Conservation (phyloP, 2,797 vertebrate genomes). For the Micromesistius poutassou region DNA sequence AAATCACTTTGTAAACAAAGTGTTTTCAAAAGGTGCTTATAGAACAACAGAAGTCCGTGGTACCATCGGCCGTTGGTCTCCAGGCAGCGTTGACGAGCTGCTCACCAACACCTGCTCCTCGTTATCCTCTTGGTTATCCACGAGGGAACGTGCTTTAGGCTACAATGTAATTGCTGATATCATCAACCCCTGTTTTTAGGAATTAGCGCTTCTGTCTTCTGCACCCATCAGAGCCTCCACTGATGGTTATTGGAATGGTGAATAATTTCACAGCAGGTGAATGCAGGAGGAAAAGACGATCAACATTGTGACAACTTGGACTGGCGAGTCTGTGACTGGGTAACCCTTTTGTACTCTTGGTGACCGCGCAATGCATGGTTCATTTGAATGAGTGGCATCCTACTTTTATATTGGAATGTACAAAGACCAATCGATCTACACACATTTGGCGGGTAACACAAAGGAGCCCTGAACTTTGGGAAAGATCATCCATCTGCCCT, state of each 20-base stretch:
- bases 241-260: not conserved
- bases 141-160: not conserved
- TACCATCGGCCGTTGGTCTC: not conserved
- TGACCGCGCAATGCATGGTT: too few species aligned
- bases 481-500: too few species aligned
- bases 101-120: not conserved
- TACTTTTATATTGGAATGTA: too few species aligned
- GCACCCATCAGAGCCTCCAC: not conserved
- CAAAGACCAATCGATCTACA: too few species aligned
- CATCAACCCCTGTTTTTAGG: not conserved
- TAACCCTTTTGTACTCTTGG: not conserved
- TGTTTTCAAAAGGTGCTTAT: not conserved
- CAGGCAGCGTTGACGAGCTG: not conserved
- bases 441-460: too few species aligned
- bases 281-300: not conserved
- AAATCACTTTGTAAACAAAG: not conserved
- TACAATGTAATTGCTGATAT: not conserved
- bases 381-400: too few species aligned
- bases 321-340: not conserved
- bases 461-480: too few species aligned
- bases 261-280: not conserved
- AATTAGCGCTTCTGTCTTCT: not conserved
- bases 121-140: not conserved
- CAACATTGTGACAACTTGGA: too few species aligned
- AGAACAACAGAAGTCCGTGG: not conserved